A percentile compares a stretch with the other conserved stretches of the same genome.
These are phyloP conservation scores for Osmerus eperlanus DNA, from an alignment of 2,113 vertebrate species.

Conservation along the genomic window DNA sequence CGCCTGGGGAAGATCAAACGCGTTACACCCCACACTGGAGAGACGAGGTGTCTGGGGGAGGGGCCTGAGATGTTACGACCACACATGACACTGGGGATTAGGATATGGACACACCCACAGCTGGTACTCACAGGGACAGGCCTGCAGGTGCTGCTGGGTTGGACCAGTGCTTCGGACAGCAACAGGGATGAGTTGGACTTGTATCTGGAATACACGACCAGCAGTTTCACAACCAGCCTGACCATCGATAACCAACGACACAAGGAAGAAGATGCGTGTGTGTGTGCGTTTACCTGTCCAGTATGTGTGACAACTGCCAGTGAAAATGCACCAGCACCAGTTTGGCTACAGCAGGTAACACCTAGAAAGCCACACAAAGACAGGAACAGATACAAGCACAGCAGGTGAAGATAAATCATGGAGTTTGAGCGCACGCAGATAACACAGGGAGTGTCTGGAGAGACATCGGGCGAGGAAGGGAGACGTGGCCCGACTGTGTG, in stretches of 20 bases:
- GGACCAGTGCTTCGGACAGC: constrained; percentile 90
- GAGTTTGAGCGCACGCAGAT: no score
- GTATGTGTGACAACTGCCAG: constrained; percentile 95
- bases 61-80: not conserved
- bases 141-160: constrained; percentile 86
- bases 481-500: no score
- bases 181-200: constrained; percentile 92
- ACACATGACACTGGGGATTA: not conserved
- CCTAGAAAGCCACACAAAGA: constrained; percentile 65
- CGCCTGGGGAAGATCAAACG: constrained; percentile 46
- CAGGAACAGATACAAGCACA: not conserved
- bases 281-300: constrained; percentile 84
- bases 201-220: constrained; percentile 72
- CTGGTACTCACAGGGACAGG: constrained; percentile 75
- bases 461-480: no score
- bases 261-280: not conserved
- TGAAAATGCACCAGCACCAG: constrained; percentile 98
- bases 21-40: constrained; percentile 73
- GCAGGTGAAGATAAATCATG: no score
- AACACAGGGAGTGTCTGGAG: no score
- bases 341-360: constrained; percentile 94
- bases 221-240: no score
- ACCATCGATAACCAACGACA: no score
- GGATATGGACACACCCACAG: constrained; percentile 3
- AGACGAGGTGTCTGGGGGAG: constrained; percentile 60